phyloP scores from a whole-genome alignment of 2,888 invertebrate genomes.

The Bedellia somnulentella region DNA sequence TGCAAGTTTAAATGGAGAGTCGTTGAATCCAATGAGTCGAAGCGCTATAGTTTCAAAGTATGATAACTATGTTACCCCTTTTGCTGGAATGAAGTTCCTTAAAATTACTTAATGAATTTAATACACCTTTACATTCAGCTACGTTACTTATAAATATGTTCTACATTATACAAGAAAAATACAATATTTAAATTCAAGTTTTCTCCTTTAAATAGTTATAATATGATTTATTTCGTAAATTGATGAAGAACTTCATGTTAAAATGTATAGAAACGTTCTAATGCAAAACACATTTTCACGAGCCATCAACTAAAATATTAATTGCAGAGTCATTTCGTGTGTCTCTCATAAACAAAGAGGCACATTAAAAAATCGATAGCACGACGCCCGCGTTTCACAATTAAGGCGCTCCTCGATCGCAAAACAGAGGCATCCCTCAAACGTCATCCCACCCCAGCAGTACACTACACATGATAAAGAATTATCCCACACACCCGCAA shows the following conservation, averaged over 20 bases:
- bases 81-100: too few species aligned
- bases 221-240: too few species aligned
- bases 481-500: constrained; percentile 23
- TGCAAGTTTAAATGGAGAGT: constrained; percentile 41
- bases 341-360: constrained; percentile 15
- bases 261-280: too few species aligned
- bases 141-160: too few species aligned
- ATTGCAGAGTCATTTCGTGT: neutral
- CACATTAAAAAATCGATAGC: constrained; percentile 52
- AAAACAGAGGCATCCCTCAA: constrained; percentile 39
- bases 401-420: constrained; percentile 28
- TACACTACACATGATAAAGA: constrained; percentile 18
- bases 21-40: constrained; percentile 42
- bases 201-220: too few species aligned
- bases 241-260: too few species aligned
- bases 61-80: constrained; percentile 43
- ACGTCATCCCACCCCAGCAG: constrained; percentile 27
- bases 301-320: neutral
- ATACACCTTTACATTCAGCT: too few species aligned
- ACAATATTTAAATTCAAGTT: too few species aligned
- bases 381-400: constrained; percentile 34
- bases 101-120: too few species aligned
- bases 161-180: too few species aligned
- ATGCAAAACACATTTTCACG: too few species aligned
- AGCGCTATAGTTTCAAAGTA: constrained; percentile 32